Base-by-base conservation (phyloP, 2,888 invertebrate genomes). In the Phengaris alcon region DNA sequence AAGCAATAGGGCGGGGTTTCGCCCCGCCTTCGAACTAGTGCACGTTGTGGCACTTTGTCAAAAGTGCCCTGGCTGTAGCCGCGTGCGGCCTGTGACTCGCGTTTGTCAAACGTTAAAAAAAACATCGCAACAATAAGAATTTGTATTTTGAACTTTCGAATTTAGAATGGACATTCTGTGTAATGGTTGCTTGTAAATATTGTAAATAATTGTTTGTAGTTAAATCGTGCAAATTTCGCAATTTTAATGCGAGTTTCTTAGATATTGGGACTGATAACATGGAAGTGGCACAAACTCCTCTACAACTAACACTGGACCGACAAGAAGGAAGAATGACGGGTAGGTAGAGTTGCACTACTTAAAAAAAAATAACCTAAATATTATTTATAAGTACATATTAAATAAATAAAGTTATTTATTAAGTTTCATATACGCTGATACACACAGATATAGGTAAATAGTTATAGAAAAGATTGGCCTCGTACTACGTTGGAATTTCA, bases 1-100 rank as follows among this genome's bases (percentile, higher is more conserved):
- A 90, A 91, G 92, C 92, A 91, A 90, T 84, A 90, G 90, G 92
- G 92, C 92, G 92, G 91, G 82, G 90, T 84, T 79, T 78, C 77
- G 89, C 91, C 91, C 86, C 92, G 91, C 91, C 91, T 88, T 84
- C 88, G 77, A 77, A 79, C 84, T 84, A 84, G 59, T 70, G 57
- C 75, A 84, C 83, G 83, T 81, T 83, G 80, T 84, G 84, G 82
- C 81, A 82, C 82, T 88, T 88, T 87, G 91, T 93, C 93, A 93
- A 93, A 93, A 91, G 93, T 93, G 88, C 87, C 81, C 85, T 84
- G 86, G 83, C 86, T 84, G 87, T 82, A 87, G 88, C 87, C 83
- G 84, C 87, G 87, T 88, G 88, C 88, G 90, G 82, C 80, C 82
- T 8, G 54, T 35, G 72, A 35, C 83, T 82, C 55, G 81, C 78